Percentiles rank a stretch among this genome's conserved stretches.
phyloP scores from a whole-genome alignment of 2,797 vertebrate genomes.

The Schizopygopsis malacanthus region DNA sequence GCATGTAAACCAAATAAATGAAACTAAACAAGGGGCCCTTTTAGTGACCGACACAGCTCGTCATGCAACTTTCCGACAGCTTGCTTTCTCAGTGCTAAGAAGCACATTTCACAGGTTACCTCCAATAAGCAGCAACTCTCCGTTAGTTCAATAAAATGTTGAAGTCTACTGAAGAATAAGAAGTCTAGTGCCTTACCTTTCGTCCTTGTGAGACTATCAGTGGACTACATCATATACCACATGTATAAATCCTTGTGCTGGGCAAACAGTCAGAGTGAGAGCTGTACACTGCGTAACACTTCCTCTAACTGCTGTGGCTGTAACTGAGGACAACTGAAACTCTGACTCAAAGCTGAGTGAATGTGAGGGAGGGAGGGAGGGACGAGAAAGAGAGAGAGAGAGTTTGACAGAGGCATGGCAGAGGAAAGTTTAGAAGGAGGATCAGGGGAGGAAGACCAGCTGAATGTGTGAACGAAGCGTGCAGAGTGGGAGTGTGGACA shows the following conservation, averaged over 20 bases:
- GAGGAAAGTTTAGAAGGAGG: conserved; percentile 35
- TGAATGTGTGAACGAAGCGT: neutral
- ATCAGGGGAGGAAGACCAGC: neutral
- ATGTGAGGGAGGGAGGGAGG: conserved; percentile 25
- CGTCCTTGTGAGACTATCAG: neutral
- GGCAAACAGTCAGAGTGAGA: neutral
- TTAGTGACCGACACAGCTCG: conserved; percentile 1
- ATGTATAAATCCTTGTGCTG: neutral
- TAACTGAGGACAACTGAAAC: conserved; percentile 31
- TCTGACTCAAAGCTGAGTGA: conserved; percentile 38
- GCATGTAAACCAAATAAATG: neutral
- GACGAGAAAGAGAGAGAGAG: conserved; percentile 15
- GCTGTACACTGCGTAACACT: conserved; percentile 2
- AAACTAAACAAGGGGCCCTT: conserved; percentile 15
- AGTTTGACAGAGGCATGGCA: conserved; percentile 7
- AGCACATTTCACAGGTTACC: neutral
- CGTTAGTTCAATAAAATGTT: neutral
- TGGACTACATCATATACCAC: conserved; percentile 19
- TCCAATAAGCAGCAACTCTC: neutral
- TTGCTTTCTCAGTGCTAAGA: neutral
- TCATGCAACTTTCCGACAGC: conserved; percentile 22
- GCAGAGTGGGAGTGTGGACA: conserved; percentile 26
- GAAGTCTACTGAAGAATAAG: neutral
- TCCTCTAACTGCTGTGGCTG: conserved; percentile 24
- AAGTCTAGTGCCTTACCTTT: conserved; percentile 12